phyloP scores from a whole-genome alignment of 2,888 invertebrate species.

The Polietes domitor region DNA sequence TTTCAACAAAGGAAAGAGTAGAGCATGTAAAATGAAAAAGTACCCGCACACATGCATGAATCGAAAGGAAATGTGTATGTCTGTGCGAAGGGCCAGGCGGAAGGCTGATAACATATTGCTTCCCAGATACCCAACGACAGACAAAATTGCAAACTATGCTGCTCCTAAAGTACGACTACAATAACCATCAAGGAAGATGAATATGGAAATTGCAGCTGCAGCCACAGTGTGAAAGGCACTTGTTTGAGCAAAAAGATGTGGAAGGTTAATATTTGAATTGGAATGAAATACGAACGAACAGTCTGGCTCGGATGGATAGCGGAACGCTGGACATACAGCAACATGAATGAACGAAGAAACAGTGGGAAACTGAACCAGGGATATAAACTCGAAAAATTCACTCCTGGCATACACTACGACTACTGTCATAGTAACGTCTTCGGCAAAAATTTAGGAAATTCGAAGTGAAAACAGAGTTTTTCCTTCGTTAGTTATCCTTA shows the following conservation, averaged over 20 bases:
- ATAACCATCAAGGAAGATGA: neutral
- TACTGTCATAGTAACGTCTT: too few species aligned
- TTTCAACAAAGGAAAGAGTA: neutral
- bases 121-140: constrained; percentile 5
- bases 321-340: neutral
- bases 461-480: too few species aligned
- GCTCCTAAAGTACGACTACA: too few species aligned
- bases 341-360: neutral
- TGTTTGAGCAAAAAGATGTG: too few species aligned
- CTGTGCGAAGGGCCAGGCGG: constrained; percentile 51
- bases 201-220: neutral
- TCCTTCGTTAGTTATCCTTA: neutral
- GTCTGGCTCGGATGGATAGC: too few species aligned
- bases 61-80: neutral
- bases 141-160: neutral
- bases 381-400: neutral
- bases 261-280: too few species aligned
- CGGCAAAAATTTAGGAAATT: neutral
- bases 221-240: neutral
- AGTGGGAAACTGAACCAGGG: too few species aligned
- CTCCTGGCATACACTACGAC: neutral
- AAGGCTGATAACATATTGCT: too few species aligned
- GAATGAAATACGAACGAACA: too few species aligned
- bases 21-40: too few species aligned
- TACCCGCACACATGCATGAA: too few species aligned